These are phyloP conservation scores for Gadopsis marmoratus DNA, from an alignment of 2,797 vertebrate species.

Conservation along the genomic window DNA sequence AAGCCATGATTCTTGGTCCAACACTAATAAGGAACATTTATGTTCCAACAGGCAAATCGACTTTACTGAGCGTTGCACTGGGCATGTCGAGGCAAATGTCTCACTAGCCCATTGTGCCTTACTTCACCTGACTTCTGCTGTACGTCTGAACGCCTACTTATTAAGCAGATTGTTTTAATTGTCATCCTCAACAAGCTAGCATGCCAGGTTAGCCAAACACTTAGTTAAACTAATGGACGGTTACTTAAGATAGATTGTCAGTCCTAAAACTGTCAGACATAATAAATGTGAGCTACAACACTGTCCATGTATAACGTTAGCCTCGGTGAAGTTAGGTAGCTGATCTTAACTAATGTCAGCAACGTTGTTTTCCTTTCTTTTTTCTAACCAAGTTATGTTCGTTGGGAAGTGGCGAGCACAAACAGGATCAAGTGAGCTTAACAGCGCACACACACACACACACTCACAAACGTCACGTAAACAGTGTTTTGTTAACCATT, in stretches of 20 bases:
- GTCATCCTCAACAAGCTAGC: conserved; percentile 8
- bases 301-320: not conserved
- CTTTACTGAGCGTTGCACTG: conserved; percentile 26
- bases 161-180: not conserved
- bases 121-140: not conserved
- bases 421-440: conserved; percentile 45
- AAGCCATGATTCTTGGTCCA: not conserved
- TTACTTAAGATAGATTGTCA: not conserved
- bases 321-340: not conserved
- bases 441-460: conserved; percentile 5
- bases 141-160: not conserved
- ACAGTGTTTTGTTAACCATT: not conserved
- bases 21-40: not conserved
- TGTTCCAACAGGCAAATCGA: not conserved
- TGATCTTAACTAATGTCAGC: not conserved
- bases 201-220: conserved; percentile 10
- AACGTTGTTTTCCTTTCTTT: not conserved
- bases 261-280: not conserved
- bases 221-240: not conserved
- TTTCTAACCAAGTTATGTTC: conserved; percentile 27
- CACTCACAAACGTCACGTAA: conserved; percentile 5
- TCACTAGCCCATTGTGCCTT: not conserved
- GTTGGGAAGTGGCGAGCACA: conserved; percentile 26
- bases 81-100: conserved; percentile 76
- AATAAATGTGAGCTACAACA: conserved; percentile 3